Percentiles rank a stretch among this genome's conserved stretches.
These are phyloP conservation scores for Acrocephalus kingi DNA, from an alignment of 2,113 vertebrate species.

Conservation along the genomic window DNA sequence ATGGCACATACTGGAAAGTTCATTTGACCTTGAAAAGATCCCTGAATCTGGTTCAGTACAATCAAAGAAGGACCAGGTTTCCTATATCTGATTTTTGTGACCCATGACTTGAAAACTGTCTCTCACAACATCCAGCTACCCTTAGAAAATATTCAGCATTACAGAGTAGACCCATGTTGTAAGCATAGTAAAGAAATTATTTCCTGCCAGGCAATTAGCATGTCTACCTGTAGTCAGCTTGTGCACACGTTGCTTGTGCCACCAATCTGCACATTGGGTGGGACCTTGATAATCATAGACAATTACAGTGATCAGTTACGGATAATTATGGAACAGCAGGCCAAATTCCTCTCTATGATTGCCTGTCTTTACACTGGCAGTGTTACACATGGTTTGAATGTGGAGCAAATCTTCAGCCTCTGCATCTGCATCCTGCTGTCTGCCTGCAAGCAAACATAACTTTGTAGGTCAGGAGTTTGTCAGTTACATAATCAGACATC, in stretches of 20 bases:
- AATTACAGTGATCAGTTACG: constrained; percentile 1
- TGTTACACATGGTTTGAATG: neutral
- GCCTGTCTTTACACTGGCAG: neutral
- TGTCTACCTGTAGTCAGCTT: neutral
- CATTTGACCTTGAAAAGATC: neutral
- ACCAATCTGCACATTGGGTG: neutral
- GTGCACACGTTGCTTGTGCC: neutral
- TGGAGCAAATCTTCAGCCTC: neutral
- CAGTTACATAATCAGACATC: neutral
- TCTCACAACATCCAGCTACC: neutral
- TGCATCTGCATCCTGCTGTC: neutral
- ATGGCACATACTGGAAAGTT: neutral
- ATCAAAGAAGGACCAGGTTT: neutral
- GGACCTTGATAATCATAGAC: neutral
- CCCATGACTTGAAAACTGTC: neutral
- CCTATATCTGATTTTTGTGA: neutral
- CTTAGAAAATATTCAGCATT: neutral
- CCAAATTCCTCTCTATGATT: neutral
- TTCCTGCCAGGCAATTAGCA: neutral
- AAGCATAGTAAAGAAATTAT: neutral
- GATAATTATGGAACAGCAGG: constrained; percentile 5
- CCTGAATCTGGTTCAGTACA: neutral
- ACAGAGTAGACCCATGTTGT: neutral
- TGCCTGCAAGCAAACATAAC: neutral
- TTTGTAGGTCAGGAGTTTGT: constrained; percentile 24